Evolutionary conservation across 30 jellyfish, hydroid and myxozoan genomes (phyloP), one percentile per base, ranked within the genome.

Genomic region (Pelagia noctiluca): DNA sequence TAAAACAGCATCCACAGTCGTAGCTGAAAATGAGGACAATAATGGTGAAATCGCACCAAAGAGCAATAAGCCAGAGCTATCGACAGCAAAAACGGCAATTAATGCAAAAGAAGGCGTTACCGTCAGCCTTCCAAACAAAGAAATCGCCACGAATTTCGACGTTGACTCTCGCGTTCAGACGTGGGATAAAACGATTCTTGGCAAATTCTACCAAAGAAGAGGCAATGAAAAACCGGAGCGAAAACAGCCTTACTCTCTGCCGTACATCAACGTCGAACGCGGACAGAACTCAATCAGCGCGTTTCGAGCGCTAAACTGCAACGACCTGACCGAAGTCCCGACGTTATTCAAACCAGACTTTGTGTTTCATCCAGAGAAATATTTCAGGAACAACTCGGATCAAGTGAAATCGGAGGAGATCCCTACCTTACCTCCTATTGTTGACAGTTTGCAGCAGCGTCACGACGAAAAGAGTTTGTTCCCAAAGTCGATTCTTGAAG

Each of bases 401-500:
- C 57, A 49, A 24, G 29, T 78, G 2, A 75, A 67, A 47, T 46
- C 81, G 1, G 96, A 86, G 33, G 87, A 76, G 12, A 50, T 86
- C 7, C 96, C 96, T 2, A 47, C 30, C 3, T 38, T 86, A 50
- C 96, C 96, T 13, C 91, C 96, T 0, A 75, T 73, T 77, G 83
- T 82, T 36, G 95, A 90, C 54, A 48, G 54, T 24, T 54, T 90
- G 22, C 85, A 69, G 13, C 92, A 82, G 29, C 84, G 96, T 19
- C 97, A 90, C 57, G 98, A 92, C 38, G 93, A 84, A 50, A 71
- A 65, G 60, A 85, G 95, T 52, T 37, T 92, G 31, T 92, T 92
- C 57, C 98, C 98, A 18, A 92, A 92, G 50, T 71, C 89, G 4
- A 76, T 92, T 1, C 86, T 92, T 0, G 98, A 92, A 23, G 98